Evolutionary conservation across 1,140 invertebrate species (phyloP).

Genomic region (Archivesica marissinica): DNA sequence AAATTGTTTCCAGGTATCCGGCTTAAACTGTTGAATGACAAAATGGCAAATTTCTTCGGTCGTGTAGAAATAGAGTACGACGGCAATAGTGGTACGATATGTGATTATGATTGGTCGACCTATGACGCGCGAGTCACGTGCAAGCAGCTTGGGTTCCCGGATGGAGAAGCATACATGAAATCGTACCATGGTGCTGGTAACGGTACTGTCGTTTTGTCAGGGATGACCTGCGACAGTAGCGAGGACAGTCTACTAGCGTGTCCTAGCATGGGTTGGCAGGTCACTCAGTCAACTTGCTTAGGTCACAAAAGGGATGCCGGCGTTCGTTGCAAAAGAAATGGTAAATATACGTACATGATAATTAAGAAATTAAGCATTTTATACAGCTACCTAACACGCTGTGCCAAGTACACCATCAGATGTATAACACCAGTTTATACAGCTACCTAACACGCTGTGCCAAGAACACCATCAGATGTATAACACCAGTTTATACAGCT

Average conservation of each 20-base stretch:
- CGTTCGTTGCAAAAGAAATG: conserved; percentile 70
- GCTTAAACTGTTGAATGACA: conserved; percentile 29
- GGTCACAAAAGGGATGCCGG: conserved; percentile 70
- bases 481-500: too few relatives aligned
- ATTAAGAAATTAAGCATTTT: too few relatives aligned
- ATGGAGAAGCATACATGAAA: conserved; percentile 65
- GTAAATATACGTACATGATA: conserved; percentile 56
- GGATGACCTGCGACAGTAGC: conserved; percentile 70
- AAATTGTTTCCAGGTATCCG: background rate
- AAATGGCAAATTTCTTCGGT: conserved; percentile 82
- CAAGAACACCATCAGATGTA: too few relatives aligned
- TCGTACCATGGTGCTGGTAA: conserved; percentile 60
- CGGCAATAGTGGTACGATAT: conserved; percentile 76
- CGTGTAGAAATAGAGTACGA: conserved; percentile 81
- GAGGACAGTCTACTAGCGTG: conserved; percentile 69
- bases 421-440: too few relatives aligned
- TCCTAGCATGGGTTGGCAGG: conserved; percentile 71
- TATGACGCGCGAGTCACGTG: conserved; percentile 77
- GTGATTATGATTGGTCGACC: conserved; percentile 73
- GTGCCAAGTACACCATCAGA: too few relatives aligned
- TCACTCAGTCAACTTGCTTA: conserved; percentile 61
- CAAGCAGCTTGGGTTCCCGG: conserved; percentile 73
- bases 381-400: too few relatives aligned
- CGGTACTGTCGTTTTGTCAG: conserved; percentile 37
- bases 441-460: too few relatives aligned